Percentiles rank a stretch among this genome's conserved stretches.
These are phyloP conservation scores for Microtus californicus DNA, from an alignment of 2,797 vertebrate genomes.

Conservation along the genomic window DNA sequence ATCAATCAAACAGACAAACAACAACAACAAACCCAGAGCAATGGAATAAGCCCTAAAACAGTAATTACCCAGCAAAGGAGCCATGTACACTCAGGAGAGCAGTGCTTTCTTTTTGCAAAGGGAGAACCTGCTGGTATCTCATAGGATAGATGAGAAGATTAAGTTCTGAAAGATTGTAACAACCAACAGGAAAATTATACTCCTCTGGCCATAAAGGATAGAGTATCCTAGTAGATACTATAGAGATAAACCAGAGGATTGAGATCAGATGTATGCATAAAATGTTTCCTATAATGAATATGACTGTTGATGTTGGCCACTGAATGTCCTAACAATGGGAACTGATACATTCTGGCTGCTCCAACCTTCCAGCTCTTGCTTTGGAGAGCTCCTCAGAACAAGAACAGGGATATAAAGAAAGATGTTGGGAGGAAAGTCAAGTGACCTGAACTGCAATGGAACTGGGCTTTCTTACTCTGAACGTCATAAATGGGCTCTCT, in stretches of 20 bases:
- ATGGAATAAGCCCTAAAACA: background rate
- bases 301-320: background rate
- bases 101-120: background rate
- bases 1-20: background rate
- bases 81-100: background rate
- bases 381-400: background rate
- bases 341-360: background rate
- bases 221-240: background rate
- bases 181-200: background rate
- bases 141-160: background rate
- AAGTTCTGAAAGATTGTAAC: background rate
- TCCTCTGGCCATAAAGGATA: background rate
- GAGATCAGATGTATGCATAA: conserved; percentile 5
- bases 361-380: background rate
- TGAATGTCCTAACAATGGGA: background rate
- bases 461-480: background rate
- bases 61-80: background rate
- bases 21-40: background rate
- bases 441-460: background rate
- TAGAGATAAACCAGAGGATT: background rate
- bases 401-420: background rate
- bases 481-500: background rate
- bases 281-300: background rate
- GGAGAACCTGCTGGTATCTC: background rate
- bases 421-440: background rate